These are phyloP conservation scores for Invenusta paracnida DNA, from an alignment of 2,888 invertebrate species.

Conservation along the genomic window DNA sequence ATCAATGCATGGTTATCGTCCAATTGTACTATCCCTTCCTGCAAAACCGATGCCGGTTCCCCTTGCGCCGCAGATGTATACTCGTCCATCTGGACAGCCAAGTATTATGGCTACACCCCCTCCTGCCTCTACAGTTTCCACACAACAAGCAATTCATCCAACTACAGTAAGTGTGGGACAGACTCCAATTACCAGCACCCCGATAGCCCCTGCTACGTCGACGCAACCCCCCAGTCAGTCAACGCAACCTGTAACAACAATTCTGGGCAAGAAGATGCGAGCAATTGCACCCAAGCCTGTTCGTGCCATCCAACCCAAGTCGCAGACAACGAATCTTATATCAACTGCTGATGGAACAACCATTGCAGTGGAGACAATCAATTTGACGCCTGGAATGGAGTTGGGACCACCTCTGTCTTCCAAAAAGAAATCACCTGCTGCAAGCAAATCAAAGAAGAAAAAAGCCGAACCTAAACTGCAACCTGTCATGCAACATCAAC, in stretches of 20 bases:
- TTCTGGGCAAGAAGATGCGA: constrained; percentile 39
- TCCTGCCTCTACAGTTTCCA: not conserved
- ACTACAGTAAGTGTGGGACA: not conserved
- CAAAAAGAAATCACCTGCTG: constrained; percentile 1
- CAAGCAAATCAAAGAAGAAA: constrained; percentile 28
- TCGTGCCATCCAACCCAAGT: constrained; percentile 30
- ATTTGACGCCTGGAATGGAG: constrained; percentile 2
- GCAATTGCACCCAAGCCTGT: constrained; percentile 37
- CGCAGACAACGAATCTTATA: constrained; percentile 27
- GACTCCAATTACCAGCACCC: not conserved
- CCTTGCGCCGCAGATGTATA: not conserved
- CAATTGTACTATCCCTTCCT: not conserved
- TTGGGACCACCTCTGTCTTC: constrained; percentile 8
- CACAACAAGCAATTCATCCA: not conserved
- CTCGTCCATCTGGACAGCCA: not conserved
- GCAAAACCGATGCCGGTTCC: constrained; percentile 2
- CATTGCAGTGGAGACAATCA: not conserved
- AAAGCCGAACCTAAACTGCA: constrained; percentile 16
- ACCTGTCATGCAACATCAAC: not conserved
- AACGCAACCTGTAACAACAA: not conserved
- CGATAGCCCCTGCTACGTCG: not conserved
- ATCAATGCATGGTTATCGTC: not conserved
- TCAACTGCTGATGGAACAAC: not conserved
- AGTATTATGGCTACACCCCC: not conserved
- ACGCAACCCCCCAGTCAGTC: not conserved